These are phyloP conservation scores for Mimumesa dahlbomi DNA, from an alignment of 2,888 invertebrate genomes.

Conservation along the genomic window DNA sequence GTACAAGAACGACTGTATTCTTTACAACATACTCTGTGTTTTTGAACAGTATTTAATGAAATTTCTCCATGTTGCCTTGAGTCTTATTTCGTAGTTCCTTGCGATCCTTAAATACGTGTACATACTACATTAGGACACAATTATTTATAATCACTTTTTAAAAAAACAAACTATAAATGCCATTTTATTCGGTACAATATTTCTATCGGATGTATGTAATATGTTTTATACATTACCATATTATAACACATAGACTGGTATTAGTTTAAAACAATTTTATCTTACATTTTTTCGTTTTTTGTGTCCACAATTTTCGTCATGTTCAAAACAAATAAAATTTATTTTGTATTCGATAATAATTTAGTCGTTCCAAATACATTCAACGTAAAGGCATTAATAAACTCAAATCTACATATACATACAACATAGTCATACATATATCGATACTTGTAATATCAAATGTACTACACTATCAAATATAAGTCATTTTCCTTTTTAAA, in stretches of 20 bases:
- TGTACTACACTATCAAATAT: slow-evolving; percentile 1
- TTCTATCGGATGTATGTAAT: neutral
- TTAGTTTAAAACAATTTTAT: slow-evolving; percentile 29
- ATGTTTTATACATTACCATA: slow-evolving; percentile 1
- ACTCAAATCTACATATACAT: slow-evolving; percentile 10
- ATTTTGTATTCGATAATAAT: slow-evolving; percentile 25
- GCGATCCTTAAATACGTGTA: slow-evolving; percentile 14
- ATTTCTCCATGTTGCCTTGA: slow-evolving; percentile 48
- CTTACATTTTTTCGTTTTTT: slow-evolving; percentile 13
- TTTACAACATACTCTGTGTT: slow-evolving; percentile 64
- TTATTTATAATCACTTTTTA: neutral
- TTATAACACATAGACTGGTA: neutral
- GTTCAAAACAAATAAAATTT: slow-evolving; percentile 16
- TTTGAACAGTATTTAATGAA: slow-evolving; percentile 65
- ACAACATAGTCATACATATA: neutral
- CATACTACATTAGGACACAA: neutral
- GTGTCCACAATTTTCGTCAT: slow-evolving; percentile 8
- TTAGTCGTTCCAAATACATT: slow-evolving; percentile 16
- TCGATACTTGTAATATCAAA: slow-evolving; percentile 4
- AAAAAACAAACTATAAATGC: neutral
- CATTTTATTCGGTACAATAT: neutral
- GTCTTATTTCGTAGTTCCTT: slow-evolving; percentile 43
- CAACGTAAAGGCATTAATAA: slow-evolving; percentile 14
- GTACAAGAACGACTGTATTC: slow-evolving; percentile 65
- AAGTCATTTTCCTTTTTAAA: slow-evolving; percentile 9